Conservation (phyloP, 37 sponge, comb jelly and placozoan genomes). For the Chondrosia reniformis region DNA sequence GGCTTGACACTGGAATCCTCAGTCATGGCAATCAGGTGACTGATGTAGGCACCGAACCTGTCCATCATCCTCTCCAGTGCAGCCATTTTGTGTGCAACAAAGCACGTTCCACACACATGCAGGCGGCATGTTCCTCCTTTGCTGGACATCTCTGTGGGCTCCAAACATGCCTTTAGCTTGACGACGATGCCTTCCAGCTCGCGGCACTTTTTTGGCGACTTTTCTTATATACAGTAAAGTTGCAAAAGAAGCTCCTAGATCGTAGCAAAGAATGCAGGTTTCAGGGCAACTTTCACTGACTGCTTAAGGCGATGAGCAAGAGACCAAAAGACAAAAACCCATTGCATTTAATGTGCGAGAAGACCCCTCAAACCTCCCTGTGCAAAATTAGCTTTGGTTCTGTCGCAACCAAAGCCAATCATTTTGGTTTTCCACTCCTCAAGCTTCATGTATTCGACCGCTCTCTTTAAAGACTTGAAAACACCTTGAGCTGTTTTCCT, state of each 20-base stretch:
- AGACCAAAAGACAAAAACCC: conserved; percentile 61
- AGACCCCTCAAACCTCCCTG: conserved; percentile 42
- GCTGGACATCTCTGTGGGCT: conserved; percentile 35
- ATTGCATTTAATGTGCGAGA: conserved; percentile 32
- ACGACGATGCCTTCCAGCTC: conserved; percentile 52
- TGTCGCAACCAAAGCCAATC: conserved; percentile 67
- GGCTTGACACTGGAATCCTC: conserved; percentile 45
- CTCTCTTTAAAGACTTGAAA: conserved; percentile 30
- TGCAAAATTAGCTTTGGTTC: conserved; percentile 51
- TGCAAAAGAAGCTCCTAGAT: conserved; percentile 56
- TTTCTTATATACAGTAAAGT: conserved; percentile 53
- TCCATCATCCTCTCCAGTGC: conserved; percentile 48
- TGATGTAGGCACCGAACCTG: conserved; percentile 58
- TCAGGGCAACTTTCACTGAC: conserved; percentile 57
- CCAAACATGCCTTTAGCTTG: conserved; percentile 41
- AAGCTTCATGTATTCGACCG: not conserved
- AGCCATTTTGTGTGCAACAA: conserved; percentile 59
- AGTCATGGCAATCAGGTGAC: conserved; percentile 44
- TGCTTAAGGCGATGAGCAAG: conserved; percentile 63
- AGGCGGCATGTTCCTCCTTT: conserved; percentile 47
- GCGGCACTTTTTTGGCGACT: conserved; percentile 60
- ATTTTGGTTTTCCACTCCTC: conserved; percentile 27
- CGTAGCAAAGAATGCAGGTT: conserved; percentile 30
- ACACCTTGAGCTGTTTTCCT: conserved; percentile 22
- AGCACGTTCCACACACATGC: conserved; percentile 65